A percentile compares a stretch with the other conserved stretches of the same genome.
Evolutionary conservation across 2,113 vertebrate species (phyloP).

Genomic region (Anarhynchus alexandrinus): DNA sequence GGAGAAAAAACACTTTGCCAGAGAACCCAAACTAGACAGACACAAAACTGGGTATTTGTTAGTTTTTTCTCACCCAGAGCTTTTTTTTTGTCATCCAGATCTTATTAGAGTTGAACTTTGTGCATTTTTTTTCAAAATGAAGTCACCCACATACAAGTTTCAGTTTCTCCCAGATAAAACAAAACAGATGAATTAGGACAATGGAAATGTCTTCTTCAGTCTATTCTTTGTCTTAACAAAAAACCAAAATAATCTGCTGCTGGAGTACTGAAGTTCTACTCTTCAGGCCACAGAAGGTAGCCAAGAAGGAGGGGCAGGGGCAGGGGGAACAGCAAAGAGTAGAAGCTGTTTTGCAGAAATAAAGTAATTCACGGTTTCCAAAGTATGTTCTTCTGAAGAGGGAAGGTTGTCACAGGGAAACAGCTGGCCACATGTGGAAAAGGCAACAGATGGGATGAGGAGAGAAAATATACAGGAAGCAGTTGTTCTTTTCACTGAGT

Average conservation of each 20-base stretch:
- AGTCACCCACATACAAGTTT: neutral
- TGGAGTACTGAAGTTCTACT: neutral
- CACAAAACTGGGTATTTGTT: neutral
- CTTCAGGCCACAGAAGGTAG: neutral
- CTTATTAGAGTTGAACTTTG: neutral
- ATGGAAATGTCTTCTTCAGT: neutral
- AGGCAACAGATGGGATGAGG: neutral
- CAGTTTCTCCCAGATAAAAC: neutral
- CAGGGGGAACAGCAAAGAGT: fast-evolving
- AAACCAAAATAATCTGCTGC: neutral
- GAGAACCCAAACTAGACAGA: neutral
- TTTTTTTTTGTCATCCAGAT: neutral
- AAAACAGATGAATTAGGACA: neutral
- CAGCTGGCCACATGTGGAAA: neutral
- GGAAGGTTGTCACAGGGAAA: neutral
- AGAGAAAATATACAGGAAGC: neutral
- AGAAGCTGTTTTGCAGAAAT: neutral
- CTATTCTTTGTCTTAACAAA: neutral
- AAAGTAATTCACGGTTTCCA: neutral
- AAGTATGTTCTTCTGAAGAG: neutral
- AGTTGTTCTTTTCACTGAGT: neutral
- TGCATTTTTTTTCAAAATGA: neutral
- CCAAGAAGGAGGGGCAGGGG: neutral
- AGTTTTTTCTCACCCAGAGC: neutral
- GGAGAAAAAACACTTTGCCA: neutral